Evolutionary conservation across 2,888 invertebrate species (phyloP), one percentile per base, ranked within the genome.

Genomic region (Campoplex capitator): DNA sequence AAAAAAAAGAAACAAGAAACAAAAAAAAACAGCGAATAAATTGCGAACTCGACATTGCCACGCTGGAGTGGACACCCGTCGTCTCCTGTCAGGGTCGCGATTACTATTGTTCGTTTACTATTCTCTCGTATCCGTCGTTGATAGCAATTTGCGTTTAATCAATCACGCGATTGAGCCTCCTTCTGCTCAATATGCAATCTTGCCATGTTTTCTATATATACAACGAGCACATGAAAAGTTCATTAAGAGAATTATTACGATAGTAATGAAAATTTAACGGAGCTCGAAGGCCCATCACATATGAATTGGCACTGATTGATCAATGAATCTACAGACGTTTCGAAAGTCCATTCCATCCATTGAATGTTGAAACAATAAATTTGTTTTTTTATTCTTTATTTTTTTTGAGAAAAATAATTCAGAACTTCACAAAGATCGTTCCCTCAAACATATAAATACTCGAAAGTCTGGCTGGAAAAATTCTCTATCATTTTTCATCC

Each of bases 101-200:
- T 48, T 28, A 11, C 28, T 51, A 28, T 67, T 77, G 62, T 62
- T 45, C 42, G 18, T 62, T 45, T 4, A 18, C 45, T 45, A 62
- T 62, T 76, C 75, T 71, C 13, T 32, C 68, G 16, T 62, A 38
- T 58, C 23, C 51, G 11, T 77, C 32, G 38, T 88, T 89, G n/a
- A 74, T 88, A 88, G 85, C 88, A 84, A 77, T 89, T 90, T 87
- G 58, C 51, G 58, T 45, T 35, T 28, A 54, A 83, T 83, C 68
- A 32, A 83, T 77, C 38, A 9, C 48, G 9, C 28, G 16, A 48
- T 70, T 8, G 42, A 18, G 38, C 48, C 70, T 38, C 18, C 73
- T 32, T 51, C 38, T 62, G 28, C 58, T 58, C 2, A 18, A 11
- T 16, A 76, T n/a, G 28, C 38, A 32, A 9, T 23, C 45, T 48